Evolutionary conservation across 2,113 vertebrate genomes (phyloP), one percentile per base, ranked within the genome.

Genomic region (Nothocercus julius): DNA sequence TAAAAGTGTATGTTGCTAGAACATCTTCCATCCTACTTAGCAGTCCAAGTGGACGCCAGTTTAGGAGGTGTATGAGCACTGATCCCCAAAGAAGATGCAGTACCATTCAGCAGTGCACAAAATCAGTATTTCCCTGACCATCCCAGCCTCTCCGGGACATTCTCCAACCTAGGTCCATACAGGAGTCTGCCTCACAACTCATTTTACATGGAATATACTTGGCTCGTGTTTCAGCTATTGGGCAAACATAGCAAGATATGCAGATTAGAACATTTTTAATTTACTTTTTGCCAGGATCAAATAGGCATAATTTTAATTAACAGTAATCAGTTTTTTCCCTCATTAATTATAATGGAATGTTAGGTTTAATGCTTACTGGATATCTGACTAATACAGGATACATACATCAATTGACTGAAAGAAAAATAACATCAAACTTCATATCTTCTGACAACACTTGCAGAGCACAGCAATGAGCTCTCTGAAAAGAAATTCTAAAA

Each of bases 71-170:
- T 18, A 7, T 32, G 16, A 18, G 11, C 38, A 87, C 11, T 90
- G 54, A 13, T 8, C 13, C 54, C 25, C 16, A 64, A 53, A 42
- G 36, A 13, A 67, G 32, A 32, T 38, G 24, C 66, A 78, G 28
- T 56, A 17, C 16, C 30, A 18, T 58, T 58, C 30, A 32, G 13
- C 13, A 70, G 34, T 36, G 13, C 5, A 67, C 15, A 73, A 76
- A 78, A 36, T 0, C 0, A 86, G 19, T 9, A n/a, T 8, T 25
- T 16, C 30, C 24, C 64, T 38, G 14, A 53, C 51, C 19, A 47
- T 14, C 5, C 7, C 16, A 64, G 2, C 1, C 4, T 18, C 15
- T 76, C 40, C 32, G 78, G 9, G 74, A 32, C n/a, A 49, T 49
- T 30, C 56, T 59, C 7, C 59, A 64, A 17, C 3, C 19, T 44